Percentiles rank a stretch among this genome's conserved stretches.
These are phyloP conservation scores for Drosophila melanica DNA, from an alignment of 1,140 invertebrate genomes.

Conservation along the genomic window DNA sequence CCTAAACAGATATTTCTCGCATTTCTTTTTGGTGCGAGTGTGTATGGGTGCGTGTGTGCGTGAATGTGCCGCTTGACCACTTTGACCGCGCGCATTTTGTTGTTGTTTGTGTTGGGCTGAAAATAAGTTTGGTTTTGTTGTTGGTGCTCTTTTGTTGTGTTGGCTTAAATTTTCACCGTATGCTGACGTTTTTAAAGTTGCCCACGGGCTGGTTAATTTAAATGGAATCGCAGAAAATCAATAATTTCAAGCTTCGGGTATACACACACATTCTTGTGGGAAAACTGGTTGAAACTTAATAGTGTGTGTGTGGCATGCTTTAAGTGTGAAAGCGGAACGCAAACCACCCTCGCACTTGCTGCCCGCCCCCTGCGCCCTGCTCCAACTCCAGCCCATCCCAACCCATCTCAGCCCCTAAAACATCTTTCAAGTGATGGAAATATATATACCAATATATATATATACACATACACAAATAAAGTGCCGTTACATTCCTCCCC, in stretches of 20 bases:
- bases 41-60: slow-evolving; percentile 32
- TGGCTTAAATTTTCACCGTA: slow-evolving; percentile 44
- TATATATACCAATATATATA: slow-evolving; percentile 29
- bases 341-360: slow-evolving; percentile 63
- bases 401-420: slow-evolving; percentile 28
- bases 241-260: slow-evolving; percentile 71
- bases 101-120: slow-evolving; percentile 51
- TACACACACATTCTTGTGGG: slow-evolving; percentile 55
- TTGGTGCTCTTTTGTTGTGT: slow-evolving; percentile 20
- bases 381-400: slow-evolving; percentile 39
- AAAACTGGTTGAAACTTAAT: slow-evolving; percentile 59
- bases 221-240: slow-evolving; percentile 69
- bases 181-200: slow-evolving; percentile 69
- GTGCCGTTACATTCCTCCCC: slow-evolving; percentile 61
- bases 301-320: slow-evolving; percentile 49
- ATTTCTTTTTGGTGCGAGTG: slow-evolving; percentile 43
- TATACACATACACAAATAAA: slow-evolving; percentile 28
- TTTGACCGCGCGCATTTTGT: slow-evolving; percentile 71
- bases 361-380: slow-evolving; percentile 14
- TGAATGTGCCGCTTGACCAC: slow-evolving; percentile 64
- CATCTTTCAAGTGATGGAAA: slow-evolving; percentile 49
- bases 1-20: slow-evolving; percentile 59
- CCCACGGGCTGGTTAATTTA: slow-evolving; percentile 41
- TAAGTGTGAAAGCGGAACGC: slow-evolving; percentile 60
- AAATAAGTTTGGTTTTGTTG: slow-evolving; percentile 57